Conservation (phyloP, 2,113 vertebrate genomes). For the Beaufortia kweichowensis region DNA sequence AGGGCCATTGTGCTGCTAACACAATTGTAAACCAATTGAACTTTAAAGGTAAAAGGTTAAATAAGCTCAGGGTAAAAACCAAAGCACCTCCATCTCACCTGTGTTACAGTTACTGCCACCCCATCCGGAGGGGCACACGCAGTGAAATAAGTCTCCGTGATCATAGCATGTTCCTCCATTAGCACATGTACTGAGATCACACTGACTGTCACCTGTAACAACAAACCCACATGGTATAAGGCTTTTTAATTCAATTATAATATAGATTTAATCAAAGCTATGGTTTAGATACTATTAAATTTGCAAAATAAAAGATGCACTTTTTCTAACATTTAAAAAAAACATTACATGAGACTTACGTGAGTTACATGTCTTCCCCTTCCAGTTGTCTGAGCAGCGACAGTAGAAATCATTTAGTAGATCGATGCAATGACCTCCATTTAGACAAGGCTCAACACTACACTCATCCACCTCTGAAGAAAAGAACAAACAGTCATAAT, state of each 20-base stretch:
- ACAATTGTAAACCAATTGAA: too few species aligned
- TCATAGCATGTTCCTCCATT: constrained; percentile 92
- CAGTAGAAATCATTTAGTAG: constrained; percentile 92
- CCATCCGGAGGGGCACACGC: constrained; percentile 86
- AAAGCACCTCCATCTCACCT: constrained; percentile 70
- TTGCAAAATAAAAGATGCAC: background rate
- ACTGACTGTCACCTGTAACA: constrained; percentile 86
- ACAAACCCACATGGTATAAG: constrained; percentile 31
- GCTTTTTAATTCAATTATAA: too few species aligned
- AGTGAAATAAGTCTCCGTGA: constrained; percentile 87
- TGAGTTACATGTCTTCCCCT: constrained; percentile 94
- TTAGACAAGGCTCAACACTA: constrained; percentile 85
- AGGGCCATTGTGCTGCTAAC: too few species aligned
- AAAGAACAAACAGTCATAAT: background rate
- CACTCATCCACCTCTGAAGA: constrained; percentile 90
- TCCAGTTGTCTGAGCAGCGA: constrained; percentile 87
- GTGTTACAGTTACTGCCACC: constrained; percentile 87
- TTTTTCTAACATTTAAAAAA: too few species aligned
- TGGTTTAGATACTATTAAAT: background rate
- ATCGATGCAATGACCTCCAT: constrained; percentile 85
- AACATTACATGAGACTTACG: constrained; percentile 69
- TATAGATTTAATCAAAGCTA: too few species aligned
- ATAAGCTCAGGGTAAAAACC: too few species aligned
- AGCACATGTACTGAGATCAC: constrained; percentile 87
- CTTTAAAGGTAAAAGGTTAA: too few species aligned